Evolutionary conservation across 1,140 invertebrate genomes (phyloP), one percentile per base, ranked within the genome.

Genomic region (Cardiocondyla obscurior): DNA sequence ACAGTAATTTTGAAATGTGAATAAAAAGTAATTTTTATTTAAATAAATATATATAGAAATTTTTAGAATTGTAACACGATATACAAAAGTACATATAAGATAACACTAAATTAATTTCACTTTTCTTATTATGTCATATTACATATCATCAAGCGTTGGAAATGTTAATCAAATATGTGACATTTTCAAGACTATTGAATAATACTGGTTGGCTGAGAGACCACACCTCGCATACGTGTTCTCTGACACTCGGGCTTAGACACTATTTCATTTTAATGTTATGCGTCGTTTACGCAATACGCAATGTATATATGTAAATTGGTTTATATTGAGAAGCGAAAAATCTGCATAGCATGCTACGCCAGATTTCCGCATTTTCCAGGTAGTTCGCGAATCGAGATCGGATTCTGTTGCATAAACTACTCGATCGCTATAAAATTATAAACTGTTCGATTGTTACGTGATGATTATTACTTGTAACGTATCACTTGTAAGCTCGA

Each of bases 301-400:
- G n/a, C n/a, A 10, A 36, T 60, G 19, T 28, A 42, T 58, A 58
- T 16, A 74, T 74, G 70, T 58, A 74, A 73, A 73, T 58, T 10
- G 55, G 36, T 74, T 58, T 58, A 58, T 65, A 81, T 65, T 33
- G n/a, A 12, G 49, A 33, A 55, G 62, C 4, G 53, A 77, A 83
- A 83, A 77, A 76, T 28, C 39, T 57, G 7, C 36, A 51, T 57
- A 10, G 51, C 70, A 36, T 72, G 69, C 22, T 28, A 57, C n/a
- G 10, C 25, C 10, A 58, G 70, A 55, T 57, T 73, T 73, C 70
- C 70, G 70, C 70, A 57, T 73, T 58, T 72, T 73, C 51, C n/a
- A 28, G 49, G 6, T 58, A 3, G 51, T 73, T 58, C 25, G 8
- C 28, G 22, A 39, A 22, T 55, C 16, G 22, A 19, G 36, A 58